A percentile compares a stretch with the other conserved stretches of the same genome.
These are phyloP conservation scores for Eupithecia pulchellata DNA, from an alignment of 2,888 invertebrate species.

Conservation along the genomic window DNA sequence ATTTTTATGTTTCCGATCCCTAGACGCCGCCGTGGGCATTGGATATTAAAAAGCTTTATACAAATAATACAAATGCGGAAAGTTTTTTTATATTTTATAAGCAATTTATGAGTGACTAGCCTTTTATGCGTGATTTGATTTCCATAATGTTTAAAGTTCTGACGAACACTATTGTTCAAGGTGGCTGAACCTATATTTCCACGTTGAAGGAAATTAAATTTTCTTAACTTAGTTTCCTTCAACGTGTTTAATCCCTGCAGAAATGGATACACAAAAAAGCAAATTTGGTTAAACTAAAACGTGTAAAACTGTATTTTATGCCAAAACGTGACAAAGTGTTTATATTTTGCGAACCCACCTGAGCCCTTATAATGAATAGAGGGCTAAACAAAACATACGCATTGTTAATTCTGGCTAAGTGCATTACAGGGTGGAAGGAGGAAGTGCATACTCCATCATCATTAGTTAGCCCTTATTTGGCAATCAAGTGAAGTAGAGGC, in stretches of 20 bases:
- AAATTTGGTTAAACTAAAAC: neutral
- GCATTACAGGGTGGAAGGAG: conserved; percentile 25
- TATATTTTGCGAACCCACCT: conserved; percentile 6
- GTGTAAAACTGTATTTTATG: neutral
- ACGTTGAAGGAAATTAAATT: too few relatives aligned
- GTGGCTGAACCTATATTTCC: neutral
- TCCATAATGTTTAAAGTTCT: conserved; percentile 34
- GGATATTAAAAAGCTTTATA: conserved; percentile 53
- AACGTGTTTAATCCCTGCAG: neutral
- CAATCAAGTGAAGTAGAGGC: conserved; percentile 20
- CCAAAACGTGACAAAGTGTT: neutral
- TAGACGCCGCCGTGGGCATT: conserved; percentile 64
- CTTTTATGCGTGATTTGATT: conserved; percentile 23
- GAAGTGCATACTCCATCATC: conserved; percentile 24
- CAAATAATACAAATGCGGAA: conserved; percentile 48
- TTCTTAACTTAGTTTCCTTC: neutral
- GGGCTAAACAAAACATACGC: neutral
- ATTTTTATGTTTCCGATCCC: conserved; percentile 83
- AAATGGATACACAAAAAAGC: neutral
- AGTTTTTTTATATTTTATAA: conserved; percentile 40
- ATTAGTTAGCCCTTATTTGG: conserved; percentile 14
- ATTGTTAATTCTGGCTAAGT: conserved; percentile 26
- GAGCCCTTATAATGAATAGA: conserved; percentile 1
- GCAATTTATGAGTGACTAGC: conserved; percentile 34
- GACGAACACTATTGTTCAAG: conserved; percentile 9